phyloP scores from a whole-genome alignment of 2,113 vertebrate genomes.

The Xerus inauris region DNA sequence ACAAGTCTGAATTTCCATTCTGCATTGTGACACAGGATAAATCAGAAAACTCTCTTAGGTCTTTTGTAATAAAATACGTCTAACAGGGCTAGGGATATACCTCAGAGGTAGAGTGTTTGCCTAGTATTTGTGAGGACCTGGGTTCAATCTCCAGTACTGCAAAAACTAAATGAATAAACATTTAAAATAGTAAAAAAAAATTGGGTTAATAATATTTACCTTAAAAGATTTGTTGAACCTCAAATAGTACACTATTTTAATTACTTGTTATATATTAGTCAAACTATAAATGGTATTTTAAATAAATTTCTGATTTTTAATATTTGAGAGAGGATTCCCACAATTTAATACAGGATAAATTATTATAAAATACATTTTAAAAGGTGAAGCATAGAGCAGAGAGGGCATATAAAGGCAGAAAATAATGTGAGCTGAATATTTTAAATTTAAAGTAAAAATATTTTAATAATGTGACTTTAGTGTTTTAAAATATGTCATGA shows the following conservation, averaged over 20 bases:
- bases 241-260: background rate
- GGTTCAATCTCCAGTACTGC: background rate
- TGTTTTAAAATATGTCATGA: background rate
- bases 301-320: background rate
- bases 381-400: background rate
- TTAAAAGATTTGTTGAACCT: background rate
- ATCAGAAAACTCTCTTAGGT: background rate
- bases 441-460: background rate
- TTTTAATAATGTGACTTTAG: background rate
- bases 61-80: background rate
- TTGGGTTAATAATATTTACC: background rate
- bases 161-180: too few relatives aligned
- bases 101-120: background rate
- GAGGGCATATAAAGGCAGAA: background rate
- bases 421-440: background rate
- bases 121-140: background rate
- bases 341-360: background rate
- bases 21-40: background rate
- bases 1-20: background rate
- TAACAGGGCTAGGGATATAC: background rate
- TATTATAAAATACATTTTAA: background rate
- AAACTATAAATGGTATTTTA: constrained; percentile 22
- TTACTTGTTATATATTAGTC: background rate
- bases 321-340: background rate
- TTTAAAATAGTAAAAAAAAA: background rate